These are phyloP conservation scores for Limenitis camilla DNA, from an alignment of 2,888 invertebrate genomes.

Conservation along the genomic window DNA sequence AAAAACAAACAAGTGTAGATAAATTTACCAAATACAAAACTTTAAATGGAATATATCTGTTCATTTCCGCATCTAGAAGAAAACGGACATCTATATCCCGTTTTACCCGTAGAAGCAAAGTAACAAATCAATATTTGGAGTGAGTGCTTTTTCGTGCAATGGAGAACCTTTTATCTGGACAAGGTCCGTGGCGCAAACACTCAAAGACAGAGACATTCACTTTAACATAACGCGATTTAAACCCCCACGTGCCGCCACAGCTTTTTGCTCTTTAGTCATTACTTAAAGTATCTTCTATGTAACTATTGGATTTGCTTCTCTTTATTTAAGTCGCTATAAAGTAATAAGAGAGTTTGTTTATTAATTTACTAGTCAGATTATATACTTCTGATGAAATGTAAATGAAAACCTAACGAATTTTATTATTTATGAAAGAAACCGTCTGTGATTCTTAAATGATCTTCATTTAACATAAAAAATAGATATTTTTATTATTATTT, in stretches of 20 bases:
- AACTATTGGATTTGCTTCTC: constrained; percentile 12
- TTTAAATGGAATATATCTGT: constrained; percentile 7
- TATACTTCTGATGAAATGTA: too few relatives aligned
- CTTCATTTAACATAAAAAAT: too few relatives aligned
- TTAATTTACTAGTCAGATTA: too few relatives aligned
- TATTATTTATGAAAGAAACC: too few relatives aligned
- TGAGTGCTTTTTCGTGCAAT: constrained; percentile 75
- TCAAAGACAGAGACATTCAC: constrained; percentile 65
- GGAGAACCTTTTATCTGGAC: constrained; percentile 75
- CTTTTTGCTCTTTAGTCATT: constrained; percentile 27
- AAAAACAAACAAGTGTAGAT: constrained; percentile 1
- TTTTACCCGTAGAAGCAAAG: constrained; percentile 61
- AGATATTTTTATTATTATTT: too few relatives aligned
- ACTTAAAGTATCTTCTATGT: constrained; percentile 18
- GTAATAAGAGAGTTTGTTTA: background rate
- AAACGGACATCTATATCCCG: constrained; percentile 49
- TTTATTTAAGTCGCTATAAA: background rate
- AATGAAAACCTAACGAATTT: too few relatives aligned
- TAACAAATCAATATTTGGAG: constrained; percentile 74
- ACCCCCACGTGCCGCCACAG: constrained; percentile 27
- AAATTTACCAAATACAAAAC: background rate
- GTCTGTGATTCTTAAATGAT: too few relatives aligned
- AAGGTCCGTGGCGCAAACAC: constrained; percentile 70
- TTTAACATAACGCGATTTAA: constrained; percentile 57
- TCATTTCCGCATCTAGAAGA: constrained; percentile 31